Evolutionary conservation across 2,113 vertebrate genomes (phyloP), one percentile per base, ranked within the genome.

Genomic region (Leucoraja erinaceus): DNA sequence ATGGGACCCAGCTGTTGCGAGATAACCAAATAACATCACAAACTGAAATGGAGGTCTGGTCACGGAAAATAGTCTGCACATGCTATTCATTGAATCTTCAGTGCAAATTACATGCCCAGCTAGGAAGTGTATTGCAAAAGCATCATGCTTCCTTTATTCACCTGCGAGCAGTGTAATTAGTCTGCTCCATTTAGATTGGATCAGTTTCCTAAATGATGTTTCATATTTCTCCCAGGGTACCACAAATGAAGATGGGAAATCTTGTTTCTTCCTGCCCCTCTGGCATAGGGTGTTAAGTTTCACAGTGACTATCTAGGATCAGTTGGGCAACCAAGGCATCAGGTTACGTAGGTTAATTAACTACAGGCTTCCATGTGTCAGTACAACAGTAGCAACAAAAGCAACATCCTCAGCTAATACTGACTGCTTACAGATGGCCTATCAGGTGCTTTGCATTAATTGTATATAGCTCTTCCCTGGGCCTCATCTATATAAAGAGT

Each of bases 111-210:
- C 25, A 28, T 28, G 56, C 56, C 28, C n/a, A n/a, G 54, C 81
- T 61, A 84, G 59, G 81, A 84, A 77, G n/a, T 33, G n/a, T 12
- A 84, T 59, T 84, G n/a, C 81, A 84, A 84, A n/a, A 61, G 81
- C 54, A 84, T 0, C 20, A 9, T n/a, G 81, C 81, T 61, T 84
- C 22, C 59, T 56, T 84, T 61, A 61, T 59, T 61, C 56, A 61
- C 25, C 56, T 61, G 81, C 56, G n/a, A 84, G 28, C 25, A 84
- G 22, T 84, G 14, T n/a, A 61, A 84, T 59, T n/a, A 61, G 20
- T 12, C 14, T 8, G 10, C 81, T 61, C 54, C 81, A 61, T 84
- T 84, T 61, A 84, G 11, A 61, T 28, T 84, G 81, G 54, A 84
- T 84, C 11, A 9, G 81, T 59, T 84, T 84, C 59, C 54, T 61